Conservation (phyloP, 2,113 vertebrate species). For the Amphilophus citrinellus region DNA sequence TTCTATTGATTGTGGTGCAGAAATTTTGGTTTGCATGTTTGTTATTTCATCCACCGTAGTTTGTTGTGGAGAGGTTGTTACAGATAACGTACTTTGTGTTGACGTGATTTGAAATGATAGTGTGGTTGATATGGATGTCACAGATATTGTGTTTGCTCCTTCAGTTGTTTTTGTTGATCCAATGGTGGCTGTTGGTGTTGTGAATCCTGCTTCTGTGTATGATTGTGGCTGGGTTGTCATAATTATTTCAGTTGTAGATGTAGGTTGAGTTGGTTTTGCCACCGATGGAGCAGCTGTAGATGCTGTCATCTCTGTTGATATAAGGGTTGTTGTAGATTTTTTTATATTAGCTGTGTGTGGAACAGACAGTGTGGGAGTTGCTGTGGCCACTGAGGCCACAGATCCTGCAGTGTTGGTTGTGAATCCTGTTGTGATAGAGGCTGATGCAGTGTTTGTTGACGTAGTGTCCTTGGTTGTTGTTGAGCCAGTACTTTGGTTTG, state of each 20-base stretch:
- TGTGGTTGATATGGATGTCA: too few relatives aligned
- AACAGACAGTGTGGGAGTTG: too few relatives aligned
- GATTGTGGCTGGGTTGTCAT: background rate
- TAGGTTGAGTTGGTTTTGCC: background rate
- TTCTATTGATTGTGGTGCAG: background rate
- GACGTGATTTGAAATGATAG: background rate
- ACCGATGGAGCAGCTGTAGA: background rate
- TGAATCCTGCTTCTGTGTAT: too few relatives aligned
- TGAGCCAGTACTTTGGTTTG: background rate
- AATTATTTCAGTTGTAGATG: background rate
- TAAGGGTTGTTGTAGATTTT: too few relatives aligned
- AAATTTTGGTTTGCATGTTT: too few relatives aligned
- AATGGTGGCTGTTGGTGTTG: background rate
- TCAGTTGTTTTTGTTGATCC: background rate
- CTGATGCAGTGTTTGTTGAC: background rate
- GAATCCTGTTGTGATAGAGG: background rate
- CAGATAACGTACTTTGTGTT: background rate
- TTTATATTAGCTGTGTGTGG: too few relatives aligned
- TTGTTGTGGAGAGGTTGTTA: background rate
- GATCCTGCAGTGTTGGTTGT: background rate
- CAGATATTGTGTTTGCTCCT: too few relatives aligned
- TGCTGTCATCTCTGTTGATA: too few relatives aligned
- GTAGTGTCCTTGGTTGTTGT: accelerated
- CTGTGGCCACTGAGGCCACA: background rate
- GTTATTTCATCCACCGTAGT: too few relatives aligned